Evolutionary conservation across 92 coral and sea anemone genomes (phyloP), one percentile per base, ranked within the genome.

Genomic region (Meandrina meandrites): DNA sequence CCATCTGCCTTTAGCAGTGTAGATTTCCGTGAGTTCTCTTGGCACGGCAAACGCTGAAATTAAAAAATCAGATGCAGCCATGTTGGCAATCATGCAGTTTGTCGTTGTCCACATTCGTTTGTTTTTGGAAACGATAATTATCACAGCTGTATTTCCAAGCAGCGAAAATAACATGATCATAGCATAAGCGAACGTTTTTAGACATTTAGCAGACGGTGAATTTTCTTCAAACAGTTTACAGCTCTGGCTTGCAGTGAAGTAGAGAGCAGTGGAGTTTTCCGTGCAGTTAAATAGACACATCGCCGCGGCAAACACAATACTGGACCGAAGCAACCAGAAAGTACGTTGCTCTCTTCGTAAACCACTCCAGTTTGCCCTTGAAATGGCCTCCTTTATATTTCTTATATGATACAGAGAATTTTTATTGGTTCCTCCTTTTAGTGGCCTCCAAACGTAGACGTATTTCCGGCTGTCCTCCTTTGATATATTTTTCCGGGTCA

Each of bases 71-170:
- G 91, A 89, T 15, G 76, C 75, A 32, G 88, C 86, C 91, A 89
- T 89, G 73, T 89, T 89, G 18, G 88, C 88, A 16, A 89, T 89
- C 64, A 89, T 85, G 47, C 54, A 82, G 58, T 89, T 89, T 9
- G 91, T 89, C 14, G 91, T 89, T 3, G 91, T 82, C 30, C 88
- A 24, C 76, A 89, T 56, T n/a, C 79, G 83, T 64, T 81, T 89
- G 70, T 78, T 86, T 77, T 84, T 89, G 62, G 79, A 84, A 27
- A 89, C 85, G 66, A 89, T 84, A 18, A 74, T 27, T 21, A 89
- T 66, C 31, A 89, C 85, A 42, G 85, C 57, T 40, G 79, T 77
- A 32, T 89, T 89, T 16, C 91, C 91, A 37, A 89, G 31, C 24
- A 89, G 81, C 34, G 91, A 89, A 48, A 84, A 32, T 60, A 84